Percentiles rank a stretch among this genome's conserved stretches.
Evolutionary conservation across 2,888 invertebrate species (phyloP).

Genomic region (Tinea semifulvella): DNA sequence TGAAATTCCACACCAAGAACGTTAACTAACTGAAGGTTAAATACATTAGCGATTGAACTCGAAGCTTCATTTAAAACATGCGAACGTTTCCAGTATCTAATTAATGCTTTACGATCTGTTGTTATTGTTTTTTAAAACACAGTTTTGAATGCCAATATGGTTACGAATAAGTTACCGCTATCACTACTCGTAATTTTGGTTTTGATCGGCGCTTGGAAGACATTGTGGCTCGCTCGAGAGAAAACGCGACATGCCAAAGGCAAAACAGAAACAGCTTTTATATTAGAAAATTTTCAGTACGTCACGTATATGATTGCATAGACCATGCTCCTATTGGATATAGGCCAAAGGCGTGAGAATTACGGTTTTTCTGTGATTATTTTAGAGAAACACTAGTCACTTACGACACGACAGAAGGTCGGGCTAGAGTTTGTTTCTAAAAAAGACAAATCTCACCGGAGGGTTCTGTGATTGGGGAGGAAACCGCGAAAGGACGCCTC

Average conservation of each 20-base stretch:
- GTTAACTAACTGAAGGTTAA: constrained; percentile 11
- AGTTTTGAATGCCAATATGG: constrained; percentile 38
- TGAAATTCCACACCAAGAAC: constrained; percentile 42
- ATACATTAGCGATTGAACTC: constrained; percentile 9
- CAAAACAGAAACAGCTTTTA: constrained; percentile 46
- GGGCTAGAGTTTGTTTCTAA: constrained; percentile 32
- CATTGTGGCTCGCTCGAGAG: constrained; percentile 37
- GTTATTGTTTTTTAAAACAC: constrained; percentile 8
- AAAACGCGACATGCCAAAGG: constrained; percentile 33
- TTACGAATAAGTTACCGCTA: constrained; percentile 44
- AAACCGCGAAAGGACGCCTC: constrained; percentile 63
- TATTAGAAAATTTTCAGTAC: constrained; percentile 45
- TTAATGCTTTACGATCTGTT: background rate
- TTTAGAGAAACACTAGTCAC: constrained; percentile 43
- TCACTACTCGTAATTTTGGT: constrained; percentile 55
- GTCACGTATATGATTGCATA: constrained; percentile 48
- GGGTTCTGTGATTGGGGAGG: constrained; percentile 45
- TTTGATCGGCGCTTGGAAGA: constrained; percentile 52
- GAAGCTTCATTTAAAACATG: constrained; percentile 4
- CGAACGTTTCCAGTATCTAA: constrained; percentile 2
- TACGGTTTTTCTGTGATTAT: constrained; percentile 46
- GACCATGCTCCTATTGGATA: constrained; percentile 55
- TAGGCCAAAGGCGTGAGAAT: constrained; percentile 56
- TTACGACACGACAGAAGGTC: constrained; percentile 44
- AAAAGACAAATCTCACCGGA: constrained; percentile 49